Base-by-base conservation (phyloP, 2,888 invertebrate species). In the Phania funesta region DNA sequence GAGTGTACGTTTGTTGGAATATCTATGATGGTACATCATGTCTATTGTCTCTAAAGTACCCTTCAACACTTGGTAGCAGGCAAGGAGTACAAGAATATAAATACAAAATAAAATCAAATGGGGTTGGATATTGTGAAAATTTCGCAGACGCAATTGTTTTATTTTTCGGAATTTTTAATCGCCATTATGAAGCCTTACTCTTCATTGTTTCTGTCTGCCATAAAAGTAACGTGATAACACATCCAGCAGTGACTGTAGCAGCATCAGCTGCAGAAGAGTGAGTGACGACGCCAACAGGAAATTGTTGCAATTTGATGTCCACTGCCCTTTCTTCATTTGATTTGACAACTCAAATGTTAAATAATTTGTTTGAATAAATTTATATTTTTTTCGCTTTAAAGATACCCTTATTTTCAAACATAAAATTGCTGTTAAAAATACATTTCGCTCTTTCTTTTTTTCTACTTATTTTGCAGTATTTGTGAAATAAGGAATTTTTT, bases 81-180 rank as follows among this genome's bases (percentile, higher is more conserved):
- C 56, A 62, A 22, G 6, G 1, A 20, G 11, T 2, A 35, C 7
- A 22, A 13, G n/a, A 20, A 56, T 3, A 62, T 29, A 6, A 11
- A 35, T 8, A 22, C 22, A 22, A 58, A 24, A 24, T 52, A n/a
- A 52, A 35, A 20, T 46, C 22, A 54, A 60, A 22, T 29, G 48
- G 62, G 32, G 54, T 58, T 58, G 48, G 65, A 26, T 68, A 20
- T 48, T 65, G 73, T 58, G 16, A 46, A 67, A 18, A 13, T 64
- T 32, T 20, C 9, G 26, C 60, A 52, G 54, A 29, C 52, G 13
- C 54, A 38, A 64, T 78, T 71, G 70, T 64, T 78, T 52, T 11
- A 62, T 56, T 70, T 68, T 70, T 71, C 48, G 65, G 78, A 75
- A 76, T 22, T 68, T 76, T 76, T 67, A 75, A 75, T 75, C 65